Conservation (phyloP, 1,140 invertebrate genomes). For the Sarcophaga peregrina region DNA sequence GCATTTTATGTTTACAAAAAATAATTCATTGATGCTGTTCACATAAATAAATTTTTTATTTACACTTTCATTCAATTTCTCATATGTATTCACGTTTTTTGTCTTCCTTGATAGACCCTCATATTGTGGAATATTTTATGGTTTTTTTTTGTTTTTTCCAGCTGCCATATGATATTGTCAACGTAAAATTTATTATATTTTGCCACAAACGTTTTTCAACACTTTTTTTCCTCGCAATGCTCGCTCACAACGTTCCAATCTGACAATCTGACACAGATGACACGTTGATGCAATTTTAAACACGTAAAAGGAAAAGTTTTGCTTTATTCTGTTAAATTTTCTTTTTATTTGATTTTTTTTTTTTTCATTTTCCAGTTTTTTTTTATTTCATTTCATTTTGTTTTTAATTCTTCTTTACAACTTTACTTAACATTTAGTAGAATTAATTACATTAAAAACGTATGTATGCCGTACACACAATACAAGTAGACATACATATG, state of each 20-base stretch:
- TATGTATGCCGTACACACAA: neutral
- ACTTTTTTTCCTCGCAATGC: neutral
- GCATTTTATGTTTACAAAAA: too few species aligned
- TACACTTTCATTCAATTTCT: too few species aligned
- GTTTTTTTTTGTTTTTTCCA: neutral
- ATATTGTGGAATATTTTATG: neutral
- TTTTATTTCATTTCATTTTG: too few species aligned
- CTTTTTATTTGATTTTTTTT: too few species aligned
- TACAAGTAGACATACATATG: neutral
- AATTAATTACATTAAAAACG: conserved; percentile 20
- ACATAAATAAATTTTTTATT: too few species aligned
- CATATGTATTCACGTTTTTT: too few species aligned
- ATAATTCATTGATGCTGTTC: too few species aligned
- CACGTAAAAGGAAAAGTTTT: conserved; percentile 11
- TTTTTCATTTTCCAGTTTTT: too few species aligned
- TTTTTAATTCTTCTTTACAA: neutral
- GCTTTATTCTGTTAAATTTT: neutral
- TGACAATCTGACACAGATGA: conserved; percentile 22
- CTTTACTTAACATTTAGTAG: conserved; percentile 17
- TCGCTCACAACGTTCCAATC: neutral
- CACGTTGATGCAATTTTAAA: conserved; percentile 18
- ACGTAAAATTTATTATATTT: neutral
- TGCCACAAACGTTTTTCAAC: neutral
- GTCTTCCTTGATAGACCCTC: too few species aligned
- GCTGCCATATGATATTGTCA: neutral